These are phyloP conservation scores for Rhodeus uyekii DNA, from an alignment of 2,797 vertebrate genomes.

Conservation along the genomic window DNA sequence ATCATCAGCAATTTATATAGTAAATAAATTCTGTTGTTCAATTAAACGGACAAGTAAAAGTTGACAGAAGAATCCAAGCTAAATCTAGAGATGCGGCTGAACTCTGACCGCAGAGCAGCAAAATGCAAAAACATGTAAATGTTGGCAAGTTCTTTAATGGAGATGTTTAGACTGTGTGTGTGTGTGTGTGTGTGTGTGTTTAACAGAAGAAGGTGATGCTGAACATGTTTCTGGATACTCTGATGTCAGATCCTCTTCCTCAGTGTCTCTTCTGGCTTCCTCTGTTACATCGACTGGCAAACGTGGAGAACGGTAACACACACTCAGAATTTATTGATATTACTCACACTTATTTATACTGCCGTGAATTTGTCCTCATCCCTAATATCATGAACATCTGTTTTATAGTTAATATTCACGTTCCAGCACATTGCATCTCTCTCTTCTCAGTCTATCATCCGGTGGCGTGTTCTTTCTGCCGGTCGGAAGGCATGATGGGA, in stretches of 20 bases:
- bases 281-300: conserved; percentile 92
- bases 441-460: conserved; percentile 86
- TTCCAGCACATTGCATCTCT: background rate
- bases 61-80: background rate
- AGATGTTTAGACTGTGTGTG: background rate
- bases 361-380: background rate
- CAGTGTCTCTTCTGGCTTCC: conserved; percentile 96
- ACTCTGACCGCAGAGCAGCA: background rate
- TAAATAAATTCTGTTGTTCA: background rate
- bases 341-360: background rate
- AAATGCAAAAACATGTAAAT: background rate
- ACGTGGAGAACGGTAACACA: conserved; percentile 87
- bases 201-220: conserved; percentile 90
- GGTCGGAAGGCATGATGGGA: conserved; percentile 89
- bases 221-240: conserved; percentile 90
- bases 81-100: background rate
- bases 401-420: background rate
- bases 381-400: background rate
- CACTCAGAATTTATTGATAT: background rate
- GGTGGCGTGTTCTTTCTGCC: conserved; percentile 91
- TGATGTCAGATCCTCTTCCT: conserved; percentile 86
- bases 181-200: conserved; percentile 43
- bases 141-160: background rate
- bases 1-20: background rate
- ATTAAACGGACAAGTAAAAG: background rate